Base-by-base conservation (phyloP, 2,888 invertebrate species). In the Scaptomyza parva region DNA sequence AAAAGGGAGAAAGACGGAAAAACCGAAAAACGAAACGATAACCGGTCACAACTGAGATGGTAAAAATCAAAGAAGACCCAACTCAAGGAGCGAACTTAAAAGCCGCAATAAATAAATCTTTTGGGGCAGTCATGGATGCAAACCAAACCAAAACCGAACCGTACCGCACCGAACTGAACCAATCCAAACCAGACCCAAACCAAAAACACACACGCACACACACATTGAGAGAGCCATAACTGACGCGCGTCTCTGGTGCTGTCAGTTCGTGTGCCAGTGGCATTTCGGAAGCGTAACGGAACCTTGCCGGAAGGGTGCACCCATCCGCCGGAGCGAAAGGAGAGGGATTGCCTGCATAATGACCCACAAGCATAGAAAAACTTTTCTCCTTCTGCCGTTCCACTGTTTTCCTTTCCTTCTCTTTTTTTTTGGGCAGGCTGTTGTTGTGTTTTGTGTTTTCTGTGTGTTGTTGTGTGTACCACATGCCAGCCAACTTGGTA, bases 91-190 rank as follows among this genome's bases (percentile, higher is more conserved):
- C 30, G 65, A 75, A 67, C 65, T 88, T 79, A 83, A 82, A 81
- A 82, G 65, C 82, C 84, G 87, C 88, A 88, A 82, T 86, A 82
- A 82, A 82, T 82, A 82, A 82, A 82, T 82, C 86, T 86, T 88
- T 79, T 63, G 62, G 59, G 58, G 62, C 60, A 73, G 65, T 64
- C 74, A 68, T 66, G 68, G 72, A 81, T 65, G 62, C 70, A 65
- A 69, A 68, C 61, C 53, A 74, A 55, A 28, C 17, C 3, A 44
- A 7, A 11, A 8, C n/a, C 4, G n/a, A 11, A 22, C 14, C n/a
- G n/a, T n/a, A n/a, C n/a, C n/a, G n/a, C n/a, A n/a, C n/a, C n/a
- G n/a, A n/a, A n/a, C n/a, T n/a, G 9, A 5, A 11, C 22, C 43
- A 24, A n/a, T 6, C 45, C 45, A 28, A 1, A 45, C 45, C 18